Evolutionary conservation across 2,888 invertebrate genomes (phyloP).

Genomic region (Drosophila prolongata): DNA sequence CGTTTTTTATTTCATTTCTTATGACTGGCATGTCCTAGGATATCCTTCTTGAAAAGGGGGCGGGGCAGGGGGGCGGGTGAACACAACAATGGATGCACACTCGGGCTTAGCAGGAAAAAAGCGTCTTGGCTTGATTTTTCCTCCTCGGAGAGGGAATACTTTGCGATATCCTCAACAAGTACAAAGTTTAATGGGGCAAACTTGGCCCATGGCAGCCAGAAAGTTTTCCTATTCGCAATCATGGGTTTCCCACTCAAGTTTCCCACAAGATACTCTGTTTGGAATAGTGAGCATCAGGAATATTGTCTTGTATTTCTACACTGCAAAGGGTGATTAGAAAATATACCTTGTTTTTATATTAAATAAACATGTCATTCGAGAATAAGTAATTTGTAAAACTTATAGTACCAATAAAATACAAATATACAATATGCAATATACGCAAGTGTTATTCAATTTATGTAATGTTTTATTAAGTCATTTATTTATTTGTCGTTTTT

Average conservation of each 20-base stretch:
- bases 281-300: neutral
- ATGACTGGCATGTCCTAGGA: neutral
- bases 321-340: constrained; percentile 1
- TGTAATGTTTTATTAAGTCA: no score
- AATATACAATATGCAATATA: no score
- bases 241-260: constrained; percentile 17
- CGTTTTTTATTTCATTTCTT: constrained; percentile 5
- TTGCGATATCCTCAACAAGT: constrained; percentile 39
- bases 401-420: no score
- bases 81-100: constrained; percentile 3
- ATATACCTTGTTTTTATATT: neutral
- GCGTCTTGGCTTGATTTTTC: constrained; percentile 19
- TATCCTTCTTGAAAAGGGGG: neutral
- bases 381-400: no score
- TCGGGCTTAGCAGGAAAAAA: constrained; percentile 7
- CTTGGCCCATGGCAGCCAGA: constrained; percentile 13
- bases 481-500: no score
- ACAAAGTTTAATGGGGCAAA: constrained; percentile 36
- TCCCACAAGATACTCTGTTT: constrained; percentile 1
- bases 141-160: constrained; percentile 27
- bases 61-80: neutral
- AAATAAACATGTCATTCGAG: no score
- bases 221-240: constrained; percentile 32
- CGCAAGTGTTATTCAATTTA: no score
- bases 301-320: neutral